These are phyloP conservation scores for Taeniopygia guttata DNA, from an alignment of 2,797 vertebrate genomes.

Conservation along the genomic window DNA sequence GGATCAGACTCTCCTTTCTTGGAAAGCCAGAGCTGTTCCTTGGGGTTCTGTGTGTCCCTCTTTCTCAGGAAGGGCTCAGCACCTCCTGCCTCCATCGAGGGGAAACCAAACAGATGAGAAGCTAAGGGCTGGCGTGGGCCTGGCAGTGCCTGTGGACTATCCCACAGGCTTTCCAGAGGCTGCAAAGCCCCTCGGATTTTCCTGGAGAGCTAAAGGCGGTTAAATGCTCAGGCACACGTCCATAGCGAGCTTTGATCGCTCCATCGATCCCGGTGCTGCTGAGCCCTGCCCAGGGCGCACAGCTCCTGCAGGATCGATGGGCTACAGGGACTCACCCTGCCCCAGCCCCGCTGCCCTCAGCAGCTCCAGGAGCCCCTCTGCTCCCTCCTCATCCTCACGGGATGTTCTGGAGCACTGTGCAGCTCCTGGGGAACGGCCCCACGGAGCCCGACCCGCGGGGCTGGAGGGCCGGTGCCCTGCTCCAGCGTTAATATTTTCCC, in stretches of 20 bases:
- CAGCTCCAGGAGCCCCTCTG: not conserved
- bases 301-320: not conserved
- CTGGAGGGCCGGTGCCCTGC: not conserved
- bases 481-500: slow-evolving; percentile 35
- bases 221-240: fast-evolving
- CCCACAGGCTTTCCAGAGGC: not conserved
- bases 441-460: not conserved
- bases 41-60: not conserved
- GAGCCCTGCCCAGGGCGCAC: not conserved
- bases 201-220: not conserved
- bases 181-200: not conserved
- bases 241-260: not conserved
- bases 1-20: not conserved
- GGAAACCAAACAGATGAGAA: not conserved
- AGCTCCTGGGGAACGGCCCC: not conserved
- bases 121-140: fast-evolving
- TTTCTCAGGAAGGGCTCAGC: not conserved
- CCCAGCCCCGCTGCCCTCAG: not conserved
- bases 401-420: not conserved
- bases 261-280: not conserved
- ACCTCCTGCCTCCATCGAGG: not conserved
- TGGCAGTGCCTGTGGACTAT: not conserved
- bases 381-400: not conserved
- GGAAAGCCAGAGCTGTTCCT: not conserved
- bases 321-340: not conserved